Evolutionary conservation across 2,888 invertebrate species (phyloP).

Genomic region (Aphelenchoides bicaudatus): DNA sequence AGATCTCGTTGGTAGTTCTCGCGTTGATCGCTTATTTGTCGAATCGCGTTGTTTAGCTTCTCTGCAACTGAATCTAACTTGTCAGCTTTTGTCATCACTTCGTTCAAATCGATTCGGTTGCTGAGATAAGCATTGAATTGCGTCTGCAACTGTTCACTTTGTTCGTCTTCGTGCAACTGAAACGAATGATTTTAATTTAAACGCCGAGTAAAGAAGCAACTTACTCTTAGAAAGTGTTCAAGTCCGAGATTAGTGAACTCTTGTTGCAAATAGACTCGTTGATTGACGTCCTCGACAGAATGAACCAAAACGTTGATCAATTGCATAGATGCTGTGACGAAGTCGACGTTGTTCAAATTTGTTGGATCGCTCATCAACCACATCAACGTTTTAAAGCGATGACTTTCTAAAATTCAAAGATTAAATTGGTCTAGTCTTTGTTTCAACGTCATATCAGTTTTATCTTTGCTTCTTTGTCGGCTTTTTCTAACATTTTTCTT

Average conservation of each 20-base stretch:
- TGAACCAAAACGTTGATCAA: constrained; percentile 99
- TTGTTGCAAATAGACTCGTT: constrained; percentile 92
- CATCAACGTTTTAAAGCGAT: constrained; percentile 91
- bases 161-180: constrained; percentile 69
- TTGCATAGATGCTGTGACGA: constrained; percentile 97
- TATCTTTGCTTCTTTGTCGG: too few relatives aligned
- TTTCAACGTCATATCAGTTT: too few relatives aligned
- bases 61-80: constrained; percentile 1
- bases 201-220: constrained; percentile 10
- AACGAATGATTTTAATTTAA: constrained; percentile 10
- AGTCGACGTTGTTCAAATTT: constrained; percentile 95
- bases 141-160: constrained; percentile 67
- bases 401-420: too few relatives aligned
- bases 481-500: too few relatives aligned
- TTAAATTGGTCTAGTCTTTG: too few relatives aligned
- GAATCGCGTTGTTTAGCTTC: constrained; percentile 5
- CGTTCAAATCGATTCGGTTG: constrained; percentile 95
- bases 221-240: constrained; percentile 82
- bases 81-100: constrained; percentile 89
- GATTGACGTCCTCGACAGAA: constrained; percentile 98
- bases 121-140: constrained; percentile 89
- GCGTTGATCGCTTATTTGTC: constrained; percentile 9
- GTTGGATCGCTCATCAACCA: constrained; percentile 90
- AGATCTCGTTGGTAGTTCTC: constrained; percentile 15
- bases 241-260: constrained; percentile 93